These are phyloP conservation scores for Dipodomys stephensi DNA, from an alignment of 2,113 vertebrate species.

Conservation along the genomic window DNA sequence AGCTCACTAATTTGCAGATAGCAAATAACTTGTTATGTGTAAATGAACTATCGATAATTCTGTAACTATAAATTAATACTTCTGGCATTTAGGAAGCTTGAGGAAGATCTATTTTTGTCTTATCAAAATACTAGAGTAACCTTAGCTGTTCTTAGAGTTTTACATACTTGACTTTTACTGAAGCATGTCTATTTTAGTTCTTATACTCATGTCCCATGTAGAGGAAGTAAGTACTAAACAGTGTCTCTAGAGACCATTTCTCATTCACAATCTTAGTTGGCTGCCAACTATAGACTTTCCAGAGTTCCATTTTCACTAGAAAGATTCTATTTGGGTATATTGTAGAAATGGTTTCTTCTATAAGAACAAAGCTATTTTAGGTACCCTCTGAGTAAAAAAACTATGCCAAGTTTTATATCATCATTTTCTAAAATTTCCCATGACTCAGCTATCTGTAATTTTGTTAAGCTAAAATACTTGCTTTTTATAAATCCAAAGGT, in stretches of 20 bases:
- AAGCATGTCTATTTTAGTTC: slow-evolving; percentile 48
- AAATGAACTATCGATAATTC: neutral
- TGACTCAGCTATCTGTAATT: slow-evolving; percentile 57
- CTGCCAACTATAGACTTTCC: slow-evolving; percentile 57
- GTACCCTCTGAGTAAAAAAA: slow-evolving; percentile 32
- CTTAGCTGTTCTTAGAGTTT: slow-evolving; percentile 39
- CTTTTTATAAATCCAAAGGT: slow-evolving; percentile 51
- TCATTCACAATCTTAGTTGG: slow-evolving; percentile 61
- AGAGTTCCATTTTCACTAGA: slow-evolving; percentile 62
- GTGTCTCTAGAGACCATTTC: slow-evolving; percentile 32
- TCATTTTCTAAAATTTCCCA: slow-evolving; percentile 66
- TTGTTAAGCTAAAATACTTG: slow-evolving; percentile 52
- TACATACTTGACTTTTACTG: slow-evolving; percentile 33
- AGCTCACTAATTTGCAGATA: slow-evolving; percentile 38
- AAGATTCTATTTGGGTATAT: slow-evolving; percentile 52
- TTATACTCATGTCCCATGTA: neutral
- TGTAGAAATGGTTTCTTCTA: slow-evolving; percentile 52
- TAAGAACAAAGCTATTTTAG: slow-evolving; percentile 70
- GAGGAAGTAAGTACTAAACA: neutral
- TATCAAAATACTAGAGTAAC: neutral
- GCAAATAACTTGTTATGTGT: slow-evolving; percentile 20
- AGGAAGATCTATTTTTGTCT: slow-evolving; percentile 46
- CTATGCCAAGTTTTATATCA: slow-evolving; percentile 54
- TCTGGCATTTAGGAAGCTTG: slow-evolving; percentile 15
- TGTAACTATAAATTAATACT: slow-evolving; percentile 16